Evolutionary conservation across 2,888 invertebrate species (phyloP).

Genomic region (Odontocolon sp.): DNA sequence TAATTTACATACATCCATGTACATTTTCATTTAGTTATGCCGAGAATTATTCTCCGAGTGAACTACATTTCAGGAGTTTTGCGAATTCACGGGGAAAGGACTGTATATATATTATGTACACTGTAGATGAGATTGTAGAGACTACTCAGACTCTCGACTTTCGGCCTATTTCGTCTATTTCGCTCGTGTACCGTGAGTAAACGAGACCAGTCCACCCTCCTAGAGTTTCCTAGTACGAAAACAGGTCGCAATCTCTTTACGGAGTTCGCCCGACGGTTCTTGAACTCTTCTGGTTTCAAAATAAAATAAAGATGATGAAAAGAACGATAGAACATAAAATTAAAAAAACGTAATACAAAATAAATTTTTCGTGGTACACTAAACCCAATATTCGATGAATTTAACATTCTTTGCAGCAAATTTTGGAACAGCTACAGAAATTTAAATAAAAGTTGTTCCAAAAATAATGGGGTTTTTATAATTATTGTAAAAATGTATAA

Average conservation of each 20-base stretch:
- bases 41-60: neutral
- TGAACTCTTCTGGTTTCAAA: too few relatives aligned
- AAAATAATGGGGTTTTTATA: too few relatives aligned
- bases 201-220: neutral
- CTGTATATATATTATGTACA: neutral
- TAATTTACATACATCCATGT: constrained; percentile 2
- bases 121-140: neutral
- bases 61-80: constrained; percentile 16
- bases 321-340: too few relatives aligned
- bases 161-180: too few relatives aligned
- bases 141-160: constrained; percentile 8
- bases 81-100: neutral
- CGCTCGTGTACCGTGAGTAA: constrained; percentile 18
- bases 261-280: constrained; percentile 6
- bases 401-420: too few relatives aligned
- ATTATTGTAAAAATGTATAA: too few relatives aligned
- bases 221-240: constrained; percentile 35
- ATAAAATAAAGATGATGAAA: too few relatives aligned
- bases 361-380: too few relatives aligned
- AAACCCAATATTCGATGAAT: too few relatives aligned
- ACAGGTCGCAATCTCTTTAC: constrained; percentile 38
- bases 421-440: too few relatives aligned
- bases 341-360: too few relatives aligned
- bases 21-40: constrained; percentile 13
- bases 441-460: too few relatives aligned